These are phyloP conservation scores for Lobophora halterata DNA, from an alignment of 2,888 invertebrate species.

Conservation along the genomic window DNA sequence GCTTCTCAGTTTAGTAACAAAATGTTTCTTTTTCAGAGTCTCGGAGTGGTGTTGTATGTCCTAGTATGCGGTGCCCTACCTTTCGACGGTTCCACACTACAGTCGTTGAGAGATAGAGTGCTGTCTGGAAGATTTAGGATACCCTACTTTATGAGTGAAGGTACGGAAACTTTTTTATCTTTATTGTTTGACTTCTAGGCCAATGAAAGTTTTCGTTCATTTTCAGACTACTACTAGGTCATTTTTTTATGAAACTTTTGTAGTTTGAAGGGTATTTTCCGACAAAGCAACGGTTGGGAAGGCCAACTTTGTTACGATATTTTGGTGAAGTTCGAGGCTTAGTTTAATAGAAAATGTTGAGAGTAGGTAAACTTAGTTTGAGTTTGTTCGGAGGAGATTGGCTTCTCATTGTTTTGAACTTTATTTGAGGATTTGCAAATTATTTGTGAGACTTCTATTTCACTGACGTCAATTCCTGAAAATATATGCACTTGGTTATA, in stretches of 20 bases:
- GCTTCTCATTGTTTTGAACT: slow-evolving; percentile 4
- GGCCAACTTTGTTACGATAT: too few relatives aligned
- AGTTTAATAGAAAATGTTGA: too few relatives aligned
- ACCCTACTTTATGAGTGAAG: slow-evolving; percentile 98
- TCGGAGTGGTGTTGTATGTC: slow-evolving; percentile 97
- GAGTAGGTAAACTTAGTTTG: slow-evolving; percentile 1
- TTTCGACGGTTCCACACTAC: slow-evolving; percentile 96
- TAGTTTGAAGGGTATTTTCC: too few relatives aligned
- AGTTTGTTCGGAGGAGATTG: slow-evolving; percentile 2
- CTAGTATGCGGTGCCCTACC: slow-evolving; percentile 97
- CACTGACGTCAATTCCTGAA: too few relatives aligned
- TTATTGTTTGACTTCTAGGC: slow-evolving; percentile 5
- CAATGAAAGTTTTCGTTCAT: too few relatives aligned
- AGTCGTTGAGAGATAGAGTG: slow-evolving; percentile 94
- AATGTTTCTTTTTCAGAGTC: slow-evolving; percentile 85
- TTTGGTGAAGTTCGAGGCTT: too few relatives aligned
- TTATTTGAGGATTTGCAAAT: too few relatives aligned
- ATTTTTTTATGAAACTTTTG: too few relatives aligned
- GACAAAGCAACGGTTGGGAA: too few relatives aligned
- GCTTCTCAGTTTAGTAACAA: background rate
- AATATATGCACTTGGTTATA: too few relatives aligned
- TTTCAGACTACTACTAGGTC: too few relatives aligned
- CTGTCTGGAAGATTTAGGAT: slow-evolving; percentile 97
- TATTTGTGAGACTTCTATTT: too few relatives aligned
- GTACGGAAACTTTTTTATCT: slow-evolving; percentile 73